Percentiles rank a stretch among this genome's conserved stretches.
These are phyloP conservation scores for Gorsachius magnificus DNA, from an alignment of 2,797 vertebrate species.

Conservation along the genomic window DNA sequence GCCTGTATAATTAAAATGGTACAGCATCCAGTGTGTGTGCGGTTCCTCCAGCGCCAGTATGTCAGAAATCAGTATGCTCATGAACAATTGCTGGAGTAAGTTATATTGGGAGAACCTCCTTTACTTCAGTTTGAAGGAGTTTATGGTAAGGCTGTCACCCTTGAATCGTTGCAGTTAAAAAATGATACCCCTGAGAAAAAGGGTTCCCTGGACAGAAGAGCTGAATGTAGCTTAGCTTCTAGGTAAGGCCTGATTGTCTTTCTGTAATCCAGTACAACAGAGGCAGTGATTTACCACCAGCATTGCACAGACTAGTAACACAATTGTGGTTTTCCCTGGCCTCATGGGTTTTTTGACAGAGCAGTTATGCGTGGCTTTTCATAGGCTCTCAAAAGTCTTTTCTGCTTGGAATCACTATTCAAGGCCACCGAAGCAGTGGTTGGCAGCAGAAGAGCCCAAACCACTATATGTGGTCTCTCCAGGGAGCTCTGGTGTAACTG, in stretches of 20 bases:
- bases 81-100: background rate
- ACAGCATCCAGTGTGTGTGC: background rate
- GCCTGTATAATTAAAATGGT: background rate
- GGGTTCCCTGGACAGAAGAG: background rate
- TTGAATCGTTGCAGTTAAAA: background rate
- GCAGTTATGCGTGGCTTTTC: background rate
- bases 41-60: background rate
- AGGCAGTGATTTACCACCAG: background rate
- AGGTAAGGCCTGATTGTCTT: background rate
- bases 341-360: background rate
- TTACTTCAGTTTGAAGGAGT: background rate
- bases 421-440: background rate
- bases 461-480: background rate
- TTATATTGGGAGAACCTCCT: background rate
- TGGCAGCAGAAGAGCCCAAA: background rate
- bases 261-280: background rate
- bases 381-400: background rate
- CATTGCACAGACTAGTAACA: background rate
- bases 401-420: background rate
- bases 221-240: background rate
- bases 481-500: background rate
- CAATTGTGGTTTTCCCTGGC: background rate
- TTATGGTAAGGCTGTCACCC: background rate
- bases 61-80: background rate
- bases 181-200: background rate